phyloP scores from a whole-genome alignment of 2,113 vertebrate species.

The Paramormyrops kingsleyae region DNA sequence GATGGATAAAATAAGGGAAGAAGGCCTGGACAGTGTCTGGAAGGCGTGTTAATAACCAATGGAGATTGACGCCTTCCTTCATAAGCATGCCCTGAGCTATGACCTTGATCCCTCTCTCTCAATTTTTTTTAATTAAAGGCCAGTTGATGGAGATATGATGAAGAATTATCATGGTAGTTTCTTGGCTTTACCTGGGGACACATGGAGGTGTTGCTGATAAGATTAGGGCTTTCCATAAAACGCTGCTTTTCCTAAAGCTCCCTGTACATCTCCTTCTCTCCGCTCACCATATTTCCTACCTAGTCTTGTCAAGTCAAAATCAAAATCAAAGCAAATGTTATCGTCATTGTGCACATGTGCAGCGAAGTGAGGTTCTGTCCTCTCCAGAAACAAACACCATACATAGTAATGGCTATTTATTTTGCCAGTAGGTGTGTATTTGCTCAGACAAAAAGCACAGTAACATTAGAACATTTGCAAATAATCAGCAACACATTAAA shows the following conservation, averaged over 20 bases:
- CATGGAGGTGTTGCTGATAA: slow-evolving; percentile 12
- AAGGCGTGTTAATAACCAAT: slow-evolving; percentile 74
- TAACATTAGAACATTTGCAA: not conserved
- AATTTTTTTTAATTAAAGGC: slow-evolving; percentile 64
- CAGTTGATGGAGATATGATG: slow-evolving; percentile 39
- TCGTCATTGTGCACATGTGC: not conserved
- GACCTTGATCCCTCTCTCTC: slow-evolving; percentile 85
- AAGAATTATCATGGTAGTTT: not conserved
- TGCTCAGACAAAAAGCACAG: not conserved
- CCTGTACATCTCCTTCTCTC: not conserved
- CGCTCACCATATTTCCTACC: not conserved
- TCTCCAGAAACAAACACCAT: not conserved
- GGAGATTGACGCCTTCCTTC: slow-evolving; percentile 71
- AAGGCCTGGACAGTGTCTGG: slow-evolving; percentile 56
- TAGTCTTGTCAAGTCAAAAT: not conserved
- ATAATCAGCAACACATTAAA: no score
- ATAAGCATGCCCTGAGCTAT: slow-evolving; percentile 83
- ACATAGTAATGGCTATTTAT: not conserved
- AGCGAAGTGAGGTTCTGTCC: not conserved
- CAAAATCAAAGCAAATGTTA: not conserved
- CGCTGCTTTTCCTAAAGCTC: slow-evolving; percentile 55
- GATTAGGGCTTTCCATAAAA: slow-evolving; percentile 30
- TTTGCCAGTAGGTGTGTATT: not conserved
- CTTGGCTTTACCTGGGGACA: not conserved
- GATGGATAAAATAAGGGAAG: slow-evolving; percentile 58